Evolutionary conservation across 2,113 vertebrate species (phyloP), one percentile per base, ranked within the genome.

Genomic region (Strix uralensis): DNA sequence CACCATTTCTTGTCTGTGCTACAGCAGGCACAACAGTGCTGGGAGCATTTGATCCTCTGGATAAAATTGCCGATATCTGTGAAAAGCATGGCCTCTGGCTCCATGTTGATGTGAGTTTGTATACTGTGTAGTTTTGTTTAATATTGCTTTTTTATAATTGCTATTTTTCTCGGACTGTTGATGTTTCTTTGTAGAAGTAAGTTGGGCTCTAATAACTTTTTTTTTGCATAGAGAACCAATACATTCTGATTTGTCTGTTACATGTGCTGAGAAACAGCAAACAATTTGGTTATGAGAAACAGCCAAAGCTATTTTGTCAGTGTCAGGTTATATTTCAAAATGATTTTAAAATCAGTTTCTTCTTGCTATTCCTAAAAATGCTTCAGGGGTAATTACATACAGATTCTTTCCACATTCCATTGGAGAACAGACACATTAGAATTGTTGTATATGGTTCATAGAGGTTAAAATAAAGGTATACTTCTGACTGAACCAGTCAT

Each of bases 21-120:
- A 99, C 98, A 4, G 97, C 98, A 85, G 98, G 98, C n/a, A 99
- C 98, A 47, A 98, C 98, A 0, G 98, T 98, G 36, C 82, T 99
- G 87, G 98, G 98, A 87, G 98, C 98, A 18, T 99, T 99, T 61
- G 98, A 98, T 96, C 98, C 98, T 87, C 94, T 99, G 87, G 98
- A 99, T 81, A 96, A 98, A 91, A 98, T 99, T 47, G 97, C 98
- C 1, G 96, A 97, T 51, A 78, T 98, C 92, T 99, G 98, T 81
- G 97, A 98, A 95, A 97, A 96, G 77, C 81, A 98, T 19, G 94
- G 92, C 65, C 98, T 99, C 82, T 98, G 98, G 98, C 97, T 99
- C 70, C 98, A 98, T 16, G 98, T 99, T 81, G 98, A 99, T 15
- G 98, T 99, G 97, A 99, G 98, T 98, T 88, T 82, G 6, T 79